Evolutionary conservation across 2,888 invertebrate species (phyloP), one percentile per base, ranked within the genome.

Genomic region (Andrena hattorfiana): DNA sequence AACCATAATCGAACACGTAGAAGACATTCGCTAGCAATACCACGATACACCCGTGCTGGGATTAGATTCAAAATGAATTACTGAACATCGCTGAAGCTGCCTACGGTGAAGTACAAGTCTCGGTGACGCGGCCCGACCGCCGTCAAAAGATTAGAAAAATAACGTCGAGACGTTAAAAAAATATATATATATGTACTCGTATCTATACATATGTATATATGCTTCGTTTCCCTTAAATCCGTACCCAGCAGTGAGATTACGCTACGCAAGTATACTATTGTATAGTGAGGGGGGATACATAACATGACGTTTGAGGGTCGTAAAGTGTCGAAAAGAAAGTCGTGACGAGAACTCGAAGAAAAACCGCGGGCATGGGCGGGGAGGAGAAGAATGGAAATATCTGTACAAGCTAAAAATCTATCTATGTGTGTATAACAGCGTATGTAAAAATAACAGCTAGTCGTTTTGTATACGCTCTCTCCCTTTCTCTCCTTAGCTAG

Each of bases 401-500:
- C 73, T 82, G 78, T 78, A 82, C 74, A 69, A 82, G 77, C 83
- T 82, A 81, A 62, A 42, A 54, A 20, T 64, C 78, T 68, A 73
- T 78, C 62, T 72, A 77, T 66, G n/a, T 69, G 26, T 70, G 63
- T 78, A 26, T 67, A 62, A 54, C 73, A 73, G 69, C 64, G 35
- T 62, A 70, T 71, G 71, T 77, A 66, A 66, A 74, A 48, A 48
- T 49, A 80, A 73, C 72, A 81, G 66, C 64, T 78, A 59, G 20
- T 69, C 26, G 85, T 71, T 87, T 74, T 10, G 35, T 71, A 62
- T 85, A 67, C 75, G 68, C 56, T 77, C 83, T 75, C 79, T 77
- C 62, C 62, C 85, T 85, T 71, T 86, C 82, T 86, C 76, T 83
- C 85, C 83, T 81, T 86, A 86, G 83, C 83, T 70, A 85, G 83